Evolutionary conservation across 2,797 vertebrate species (phyloP).

Genomic region (Pipistrellus kuhlii): DNA sequence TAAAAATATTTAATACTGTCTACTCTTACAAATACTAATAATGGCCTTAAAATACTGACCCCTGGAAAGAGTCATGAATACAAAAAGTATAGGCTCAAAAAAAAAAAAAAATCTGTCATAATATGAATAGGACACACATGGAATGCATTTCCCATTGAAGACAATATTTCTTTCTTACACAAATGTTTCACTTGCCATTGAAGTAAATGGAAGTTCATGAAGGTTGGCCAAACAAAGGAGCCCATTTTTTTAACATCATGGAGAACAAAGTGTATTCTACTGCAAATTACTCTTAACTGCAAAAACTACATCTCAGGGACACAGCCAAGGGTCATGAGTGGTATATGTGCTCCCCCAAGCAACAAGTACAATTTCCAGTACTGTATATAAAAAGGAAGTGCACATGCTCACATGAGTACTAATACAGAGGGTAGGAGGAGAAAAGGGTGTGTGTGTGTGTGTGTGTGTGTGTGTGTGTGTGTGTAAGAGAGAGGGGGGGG

Average conservation of each 20-base stretch:
- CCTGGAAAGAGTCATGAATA: constrained; percentile 84
- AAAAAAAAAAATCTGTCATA: constrained; percentile 87
- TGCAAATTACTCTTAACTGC: constrained; percentile 84
- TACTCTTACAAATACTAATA: constrained; percentile 86
- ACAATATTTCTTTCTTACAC: constrained; percentile 91
- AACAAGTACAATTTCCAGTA: constrained; percentile 63
- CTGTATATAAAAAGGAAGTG: constrained; percentile 24
- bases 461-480: too few species aligned
- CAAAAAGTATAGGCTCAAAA: constrained; percentile 86
- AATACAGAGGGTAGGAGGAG: constrained; percentile 4
- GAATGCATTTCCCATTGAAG: constrained; percentile 90
- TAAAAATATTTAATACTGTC: constrained; percentile 86
- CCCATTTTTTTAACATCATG: constrained; percentile 88
- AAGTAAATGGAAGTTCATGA: constrained; percentile 89
- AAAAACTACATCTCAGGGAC: constrained; percentile 85
- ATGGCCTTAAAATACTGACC: constrained; percentile 79
- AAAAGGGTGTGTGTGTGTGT: not conserved
- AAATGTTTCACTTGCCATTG: constrained; percentile 88
- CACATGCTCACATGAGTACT: not conserved
- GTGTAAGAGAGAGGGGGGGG: not conserved
- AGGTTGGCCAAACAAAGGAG: constrained; percentile 89
- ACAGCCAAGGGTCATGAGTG: constrained; percentile 78
- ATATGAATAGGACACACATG: constrained; percentile 91
- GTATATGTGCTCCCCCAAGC: constrained; percentile 71
- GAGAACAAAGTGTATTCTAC: constrained; percentile 86